Base-by-base conservation (phyloP, 1,140 invertebrate genomes). In the Aphaenogaster rudis region DNA sequence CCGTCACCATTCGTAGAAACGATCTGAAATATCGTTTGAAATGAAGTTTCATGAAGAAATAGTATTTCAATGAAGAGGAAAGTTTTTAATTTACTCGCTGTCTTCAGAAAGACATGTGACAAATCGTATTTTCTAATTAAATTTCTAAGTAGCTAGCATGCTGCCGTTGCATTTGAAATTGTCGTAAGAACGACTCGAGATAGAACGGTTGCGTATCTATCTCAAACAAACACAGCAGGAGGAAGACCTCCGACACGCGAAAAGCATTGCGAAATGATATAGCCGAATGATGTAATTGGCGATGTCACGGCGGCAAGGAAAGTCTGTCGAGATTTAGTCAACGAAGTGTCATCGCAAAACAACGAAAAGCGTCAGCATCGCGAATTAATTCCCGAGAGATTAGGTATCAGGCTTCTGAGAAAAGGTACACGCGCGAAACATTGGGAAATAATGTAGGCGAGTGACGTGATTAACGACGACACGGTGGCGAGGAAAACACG, bases 261-360 rank as follows among this genome's bases (percentile, higher is more conserved):
- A 28, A 28, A 48, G 50, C 17, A 7, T 84, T 76, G 66, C 52
- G 42, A 84, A 84, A 84, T 50, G 28, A 74, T 39, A 50, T 2
- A 39, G 21, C 7, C 28, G 48, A 84, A 21, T 84, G 80, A 84
- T 61, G 54, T 63, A 84, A 84, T 74, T 50, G 17, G 4, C 57
- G 21, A 9, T 71, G 39, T 48, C 52, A 21, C 13, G 54, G 7
- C 7, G 28, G 45, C 11, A 11, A 82, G 11, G 48, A 33, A 54
- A 72, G 39, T 59, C 33, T 28, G 21, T 45, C 3, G 15, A 59
- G 52, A 72, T 80, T 69, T 59, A 54, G 45, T 66, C 17, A 17
- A 21, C 39, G 9, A 4, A 39, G 21, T 39, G 54, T 61, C 54
- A 33, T 45, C 39, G 39, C 15, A 9, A 52, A 45, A 33, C 64